These are phyloP conservation scores for Chymomyza procnemis DNA, from an alignment of 2,888 invertebrate genomes.

Conservation along the genomic window DNA sequence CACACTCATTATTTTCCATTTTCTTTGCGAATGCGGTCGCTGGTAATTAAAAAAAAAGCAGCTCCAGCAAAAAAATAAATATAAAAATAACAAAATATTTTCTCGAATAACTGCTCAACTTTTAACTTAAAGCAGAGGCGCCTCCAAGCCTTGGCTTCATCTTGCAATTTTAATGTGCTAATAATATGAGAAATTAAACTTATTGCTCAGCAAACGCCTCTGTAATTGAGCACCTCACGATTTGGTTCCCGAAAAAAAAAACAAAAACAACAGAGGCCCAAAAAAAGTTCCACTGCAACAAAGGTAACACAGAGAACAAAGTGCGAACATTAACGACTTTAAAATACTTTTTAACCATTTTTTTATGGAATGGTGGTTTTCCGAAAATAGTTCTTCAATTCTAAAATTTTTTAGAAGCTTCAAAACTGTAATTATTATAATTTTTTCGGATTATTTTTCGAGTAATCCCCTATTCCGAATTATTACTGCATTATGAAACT, in stretches of 20 bases:
- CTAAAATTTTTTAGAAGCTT: too few species aligned
- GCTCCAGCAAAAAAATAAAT: conserved; percentile 6
- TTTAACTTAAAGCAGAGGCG: neutral
- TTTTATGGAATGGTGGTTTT: too few species aligned
- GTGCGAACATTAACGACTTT: too few species aligned
- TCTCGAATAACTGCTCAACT: neutral
- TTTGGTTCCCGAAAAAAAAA: neutral
- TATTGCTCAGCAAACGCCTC: conserved; percentile 11
- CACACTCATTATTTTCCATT: conserved; percentile 40
- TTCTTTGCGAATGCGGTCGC: conserved; percentile 69
- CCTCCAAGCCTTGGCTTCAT: neutral
- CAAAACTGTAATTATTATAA: too few species aligned
- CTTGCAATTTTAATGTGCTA: conserved; percentile 27
- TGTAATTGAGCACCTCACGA: neutral
- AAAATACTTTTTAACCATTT: too few species aligned
- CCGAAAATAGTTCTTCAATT: too few species aligned
- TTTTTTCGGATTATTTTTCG: too few species aligned
- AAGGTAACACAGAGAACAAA: too few species aligned
- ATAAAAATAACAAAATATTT: too few species aligned
- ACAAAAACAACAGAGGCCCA: too few species aligned
- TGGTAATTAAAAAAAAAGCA: conserved; percentile 45
- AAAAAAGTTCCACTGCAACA: neutral
- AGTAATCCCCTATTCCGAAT: too few species aligned
- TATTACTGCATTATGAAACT: too few species aligned
- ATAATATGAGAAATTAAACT: conserved; percentile 34